phyloP scores from a whole-genome alignment of 2,888 invertebrate genomes.

The Athetis lepigone region DNA sequence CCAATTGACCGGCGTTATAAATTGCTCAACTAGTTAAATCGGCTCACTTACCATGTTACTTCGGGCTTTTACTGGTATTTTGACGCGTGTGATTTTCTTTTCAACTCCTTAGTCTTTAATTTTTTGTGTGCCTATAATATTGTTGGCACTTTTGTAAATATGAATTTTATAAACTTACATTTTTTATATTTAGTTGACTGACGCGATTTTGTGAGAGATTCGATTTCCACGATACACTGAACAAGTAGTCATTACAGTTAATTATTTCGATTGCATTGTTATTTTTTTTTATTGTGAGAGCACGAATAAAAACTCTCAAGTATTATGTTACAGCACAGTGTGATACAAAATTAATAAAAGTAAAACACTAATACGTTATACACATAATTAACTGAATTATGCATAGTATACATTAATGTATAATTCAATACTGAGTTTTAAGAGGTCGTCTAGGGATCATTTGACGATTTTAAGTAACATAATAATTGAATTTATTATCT shows the following conservation, averaged over 20 bases:
- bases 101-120: not conserved
- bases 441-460: slow-evolving; percentile 37
- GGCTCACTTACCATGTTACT: slow-evolving; percentile 26
- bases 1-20: no score
- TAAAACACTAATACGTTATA: slow-evolving; percentile 15
- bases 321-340: slow-evolving; percentile 6
- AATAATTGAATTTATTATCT: slow-evolving; percentile 40
- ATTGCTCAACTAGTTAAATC: no score
- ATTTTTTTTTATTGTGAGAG: no score
- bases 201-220: no score
- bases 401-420: slow-evolving; percentile 12
- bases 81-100: slow-evolving; percentile 16
- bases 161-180: no score
- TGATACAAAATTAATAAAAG: not conserved
- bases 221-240: no score
- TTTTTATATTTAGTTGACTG: no score
- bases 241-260: no score
- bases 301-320: not conserved
- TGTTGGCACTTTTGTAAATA: not conserved
- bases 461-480: not conserved
- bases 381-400: not conserved
- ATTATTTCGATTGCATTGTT: no score
- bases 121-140: slow-evolving; percentile 5
- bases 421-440: slow-evolving; percentile 2
- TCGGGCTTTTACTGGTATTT: slow-evolving; percentile 25